Percentiles rank a stretch among this genome's conserved stretches.
phyloP scores from a whole-genome alignment of 1,140 invertebrate genomes.

The Euura saliciscinereae region DNA sequence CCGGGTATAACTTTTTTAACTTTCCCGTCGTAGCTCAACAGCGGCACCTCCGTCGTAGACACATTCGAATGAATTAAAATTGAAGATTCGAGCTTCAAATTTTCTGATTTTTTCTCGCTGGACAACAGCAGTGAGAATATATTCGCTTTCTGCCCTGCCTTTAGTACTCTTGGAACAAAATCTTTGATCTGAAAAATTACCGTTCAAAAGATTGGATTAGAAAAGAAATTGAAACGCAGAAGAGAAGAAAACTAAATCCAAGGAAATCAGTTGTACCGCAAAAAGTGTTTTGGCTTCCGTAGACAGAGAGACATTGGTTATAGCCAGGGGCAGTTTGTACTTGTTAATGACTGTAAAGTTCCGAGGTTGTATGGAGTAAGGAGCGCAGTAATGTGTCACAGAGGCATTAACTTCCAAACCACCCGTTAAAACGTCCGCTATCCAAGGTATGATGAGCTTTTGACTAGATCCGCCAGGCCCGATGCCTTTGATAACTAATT shows the following conservation, averaged over 20 bases:
- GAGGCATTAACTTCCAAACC: constrained; percentile 63
- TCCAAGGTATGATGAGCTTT: constrained; percentile 68
- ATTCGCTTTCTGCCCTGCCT: constrained; percentile 65
- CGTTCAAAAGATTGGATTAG: constrained; percentile 10
- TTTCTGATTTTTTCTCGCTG: constrained; percentile 58
- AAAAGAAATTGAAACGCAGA: constrained; percentile 8
- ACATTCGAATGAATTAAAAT: constrained; percentile 77
- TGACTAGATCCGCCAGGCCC: constrained; percentile 61
- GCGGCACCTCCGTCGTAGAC: constrained; percentile 71
- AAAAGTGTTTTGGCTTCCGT: constrained; percentile 67
- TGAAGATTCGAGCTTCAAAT: constrained; percentile 69
- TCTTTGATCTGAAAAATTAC: constrained; percentile 65
- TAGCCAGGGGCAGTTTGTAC: constrained; percentile 72
- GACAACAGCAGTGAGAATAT: constrained; percentile 67
- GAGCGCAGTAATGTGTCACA: constrained; percentile 63
- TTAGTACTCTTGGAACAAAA: constrained; percentile 67
- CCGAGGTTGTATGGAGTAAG: constrained; percentile 58
- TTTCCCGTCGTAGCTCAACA: constrained; percentile 79
- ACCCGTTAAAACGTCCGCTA: constrained; percentile 62
- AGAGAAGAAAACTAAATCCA: constrained; percentile 17
- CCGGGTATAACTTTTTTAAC: constrained; percentile 64
- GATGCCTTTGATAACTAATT: constrained; percentile 73
- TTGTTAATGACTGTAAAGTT: constrained; percentile 72
- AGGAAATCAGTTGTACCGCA: constrained; percentile 52
- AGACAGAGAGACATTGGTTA: constrained; percentile 73